Evolutionary conservation across 2,797 vertebrate genomes (phyloP).

Genomic region (Chrosomus eos): DNA sequence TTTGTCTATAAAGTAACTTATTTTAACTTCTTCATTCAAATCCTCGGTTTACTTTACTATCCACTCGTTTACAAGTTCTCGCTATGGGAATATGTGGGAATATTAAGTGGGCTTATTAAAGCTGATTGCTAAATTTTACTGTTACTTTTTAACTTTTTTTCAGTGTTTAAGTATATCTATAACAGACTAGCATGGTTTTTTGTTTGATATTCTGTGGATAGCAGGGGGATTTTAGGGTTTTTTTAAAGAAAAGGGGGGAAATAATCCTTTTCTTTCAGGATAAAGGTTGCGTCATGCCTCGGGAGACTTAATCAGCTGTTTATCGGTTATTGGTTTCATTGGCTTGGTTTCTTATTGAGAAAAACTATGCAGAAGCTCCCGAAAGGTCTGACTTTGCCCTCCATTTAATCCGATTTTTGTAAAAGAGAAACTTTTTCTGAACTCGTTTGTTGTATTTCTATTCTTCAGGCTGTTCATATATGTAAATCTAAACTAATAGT

Average conservation of each 20-base stretch:
- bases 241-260: no score
- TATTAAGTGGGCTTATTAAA: background rate
- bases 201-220: slow-evolving; percentile 3
- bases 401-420: background rate
- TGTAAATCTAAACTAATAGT: background rate
- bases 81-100: background rate
- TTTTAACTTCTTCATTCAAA: no score
- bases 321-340: background rate
- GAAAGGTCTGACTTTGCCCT: background rate
- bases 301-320: background rate
- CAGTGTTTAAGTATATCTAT: background rate
- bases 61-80: background rate
- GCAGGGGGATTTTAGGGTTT: background rate
- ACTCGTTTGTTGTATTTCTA: background rate
- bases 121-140: background rate
- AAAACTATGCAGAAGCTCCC: background rate
- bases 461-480: background rate
- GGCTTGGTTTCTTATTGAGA: background rate
- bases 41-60: background rate
- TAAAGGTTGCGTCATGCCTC: background rate
- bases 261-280: background rate
- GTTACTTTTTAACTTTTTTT: no score
- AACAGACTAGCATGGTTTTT: background rate
- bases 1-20: no score
- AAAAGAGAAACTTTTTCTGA: no score